phyloP scores from a whole-genome alignment of 2,888 invertebrate genomes.

The Drosophila subquinaria region DNA sequence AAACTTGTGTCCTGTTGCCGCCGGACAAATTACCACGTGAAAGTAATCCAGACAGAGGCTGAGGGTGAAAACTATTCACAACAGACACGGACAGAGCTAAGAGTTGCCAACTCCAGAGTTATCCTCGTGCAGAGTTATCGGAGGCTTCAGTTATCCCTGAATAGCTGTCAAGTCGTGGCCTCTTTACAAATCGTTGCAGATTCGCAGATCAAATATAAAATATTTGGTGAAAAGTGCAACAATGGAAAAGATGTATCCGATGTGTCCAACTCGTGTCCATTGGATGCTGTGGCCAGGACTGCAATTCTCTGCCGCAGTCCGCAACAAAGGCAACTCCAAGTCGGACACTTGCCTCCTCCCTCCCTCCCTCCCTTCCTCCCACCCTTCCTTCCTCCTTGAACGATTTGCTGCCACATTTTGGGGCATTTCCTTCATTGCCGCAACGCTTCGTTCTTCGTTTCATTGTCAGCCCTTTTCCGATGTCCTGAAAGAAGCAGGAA shows the following conservation, averaged over 20 bases:
- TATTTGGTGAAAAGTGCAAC: slow-evolving; percentile 28
- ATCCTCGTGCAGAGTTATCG: slow-evolving; percentile 17
- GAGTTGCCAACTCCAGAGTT: not conserved
- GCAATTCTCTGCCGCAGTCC: slow-evolving; percentile 42
- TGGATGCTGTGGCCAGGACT: slow-evolving; percentile 21
- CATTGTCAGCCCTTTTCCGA: slow-evolving; percentile 44
- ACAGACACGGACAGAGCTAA: not conserved
- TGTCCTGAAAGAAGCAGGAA: slow-evolving; percentile 19
- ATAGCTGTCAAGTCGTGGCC: slow-evolving; percentile 57
- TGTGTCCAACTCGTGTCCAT: slow-evolving; percentile 21
- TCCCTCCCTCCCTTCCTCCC: not conserved
- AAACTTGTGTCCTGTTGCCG: slow-evolving; percentile 44
- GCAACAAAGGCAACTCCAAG: slow-evolving; percentile 38
- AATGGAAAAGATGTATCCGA: slow-evolving; percentile 52
- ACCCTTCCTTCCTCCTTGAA: slow-evolving; percentile 34
- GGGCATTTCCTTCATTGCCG: slow-evolving; percentile 46
- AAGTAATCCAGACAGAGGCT: slow-evolving; percentile 44
- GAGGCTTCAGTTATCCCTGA: slow-evolving; percentile 38
- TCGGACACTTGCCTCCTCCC: slow-evolving; percentile 20
- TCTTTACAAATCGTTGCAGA: slow-evolving; percentile 60
- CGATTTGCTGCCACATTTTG: slow-evolving; percentile 58
- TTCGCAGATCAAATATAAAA: slow-evolving; percentile 65
- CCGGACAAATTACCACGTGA: slow-evolving; percentile 67
- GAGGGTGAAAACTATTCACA: no score
- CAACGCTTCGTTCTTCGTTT: slow-evolving; percentile 17